Evolutionary conservation across 1,140 invertebrate species (phyloP).

Genomic region (Pseudobourletiella spinata): DNA sequence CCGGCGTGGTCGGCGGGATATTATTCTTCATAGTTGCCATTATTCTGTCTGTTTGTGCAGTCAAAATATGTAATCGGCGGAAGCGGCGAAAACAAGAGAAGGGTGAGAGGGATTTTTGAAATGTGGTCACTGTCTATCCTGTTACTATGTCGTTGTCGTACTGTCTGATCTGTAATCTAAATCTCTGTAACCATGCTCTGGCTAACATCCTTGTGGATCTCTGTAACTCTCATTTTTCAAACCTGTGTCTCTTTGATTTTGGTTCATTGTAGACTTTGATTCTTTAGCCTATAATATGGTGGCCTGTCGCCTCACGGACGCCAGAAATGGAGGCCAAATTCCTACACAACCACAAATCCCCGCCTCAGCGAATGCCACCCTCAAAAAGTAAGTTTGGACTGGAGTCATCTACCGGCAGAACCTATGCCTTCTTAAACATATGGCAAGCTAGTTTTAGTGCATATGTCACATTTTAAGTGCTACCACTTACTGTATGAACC

Average conservation of each 20-base stretch:
- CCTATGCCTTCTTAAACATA: too few relatives aligned
- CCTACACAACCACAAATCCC: constrained; percentile 53
- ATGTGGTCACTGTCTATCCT: too few relatives aligned
- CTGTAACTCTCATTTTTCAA: constrained; percentile 1
- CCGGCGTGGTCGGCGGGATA: constrained; percentile 85
- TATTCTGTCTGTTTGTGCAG: constrained; percentile 87
- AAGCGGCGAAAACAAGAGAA: constrained; percentile 94
- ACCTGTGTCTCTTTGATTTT: not conserved
- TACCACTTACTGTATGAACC: too few relatives aligned
- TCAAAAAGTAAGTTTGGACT: constrained; percentile 19
- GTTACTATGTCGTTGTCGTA: too few relatives aligned
- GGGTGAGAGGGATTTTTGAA: constrained; percentile 53
- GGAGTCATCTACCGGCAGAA: too few relatives aligned
- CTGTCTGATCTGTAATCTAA: too few relatives aligned
- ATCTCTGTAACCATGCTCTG: not conserved
- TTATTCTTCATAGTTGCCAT: constrained; percentile 94
- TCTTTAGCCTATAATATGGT: constrained; percentile 90
- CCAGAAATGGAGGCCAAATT: constrained; percentile 72
- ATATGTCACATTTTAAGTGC: not conserved
- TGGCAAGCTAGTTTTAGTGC: too few relatives aligned
- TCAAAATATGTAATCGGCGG: constrained; percentile 93
- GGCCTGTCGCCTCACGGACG: constrained; percentile 84
- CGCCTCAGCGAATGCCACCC: constrained; percentile 8
- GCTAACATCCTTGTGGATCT: not conserved
- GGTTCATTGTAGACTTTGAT: constrained; percentile 23